Conservation (phyloP, 1,140 invertebrate species). For the Aphaenogaster floridana region DNA sequence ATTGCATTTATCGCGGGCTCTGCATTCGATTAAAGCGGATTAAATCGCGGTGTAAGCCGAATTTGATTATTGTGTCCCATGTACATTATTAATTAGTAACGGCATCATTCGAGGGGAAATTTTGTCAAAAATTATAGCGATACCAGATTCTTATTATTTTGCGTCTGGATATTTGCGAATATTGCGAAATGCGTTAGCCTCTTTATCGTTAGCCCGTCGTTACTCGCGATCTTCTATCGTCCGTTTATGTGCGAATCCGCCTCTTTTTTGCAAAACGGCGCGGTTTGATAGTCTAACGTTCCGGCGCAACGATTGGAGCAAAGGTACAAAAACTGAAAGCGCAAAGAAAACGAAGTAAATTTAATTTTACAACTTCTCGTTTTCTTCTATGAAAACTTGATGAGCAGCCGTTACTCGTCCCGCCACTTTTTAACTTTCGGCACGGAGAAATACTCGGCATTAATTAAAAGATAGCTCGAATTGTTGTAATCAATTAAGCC, state of each 20-base stretch:
- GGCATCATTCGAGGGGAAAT: background rate
- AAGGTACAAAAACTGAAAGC: slow-evolving; percentile 17
- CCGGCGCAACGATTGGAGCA: background rate
- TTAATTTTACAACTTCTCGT: slow-evolving; percentile 4
- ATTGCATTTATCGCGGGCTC: background rate
- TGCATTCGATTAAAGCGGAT: slow-evolving; percentile 33
- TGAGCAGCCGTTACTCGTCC: background rate
- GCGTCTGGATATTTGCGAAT: background rate
- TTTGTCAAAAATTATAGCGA: background rate
- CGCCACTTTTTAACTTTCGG: background rate
- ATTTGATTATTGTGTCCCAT: slow-evolving; percentile 25
- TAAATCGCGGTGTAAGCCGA: slow-evolving; percentile 26
- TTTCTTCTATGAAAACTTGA: slow-evolving; percentile 1
- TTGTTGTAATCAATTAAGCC: background rate
- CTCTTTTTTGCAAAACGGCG: background rate
- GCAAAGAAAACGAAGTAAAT: slow-evolving; percentile 14
- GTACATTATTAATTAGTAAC: background rate
- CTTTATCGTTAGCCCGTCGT: background rate
- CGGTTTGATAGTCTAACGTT: slow-evolving; percentile 1
- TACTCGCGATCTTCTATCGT: background rate
- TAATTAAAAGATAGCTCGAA: slow-evolving; percentile 12
- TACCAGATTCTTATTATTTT: background rate
- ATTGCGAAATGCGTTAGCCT: background rate
- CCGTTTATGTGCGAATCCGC: background rate
- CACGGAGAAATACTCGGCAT: background rate